Percentiles rank a stretch among this genome's conserved stretches.
phyloP scores from a whole-genome alignment of 2,113 vertebrate species.

The Columba livia region DNA sequence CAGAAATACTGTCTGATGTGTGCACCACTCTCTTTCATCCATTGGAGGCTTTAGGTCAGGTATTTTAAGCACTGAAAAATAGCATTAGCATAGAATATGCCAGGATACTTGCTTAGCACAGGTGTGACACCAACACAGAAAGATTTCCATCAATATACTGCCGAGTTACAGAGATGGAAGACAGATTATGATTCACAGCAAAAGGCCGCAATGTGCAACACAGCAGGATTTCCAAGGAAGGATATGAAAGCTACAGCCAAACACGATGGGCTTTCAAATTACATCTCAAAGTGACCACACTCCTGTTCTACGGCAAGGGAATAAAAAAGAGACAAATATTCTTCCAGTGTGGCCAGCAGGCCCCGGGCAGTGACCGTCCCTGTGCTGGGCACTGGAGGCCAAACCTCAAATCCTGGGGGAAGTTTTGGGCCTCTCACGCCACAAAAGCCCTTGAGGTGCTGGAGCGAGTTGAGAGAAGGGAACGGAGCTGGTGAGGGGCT shows the following conservation, averaged over 20 bases:
- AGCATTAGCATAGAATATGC: not conserved
- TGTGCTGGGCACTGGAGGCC: too few species aligned
- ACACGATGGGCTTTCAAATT: not conserved
- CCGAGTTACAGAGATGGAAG: not conserved
- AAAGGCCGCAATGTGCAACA: not conserved
- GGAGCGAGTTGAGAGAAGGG: too few species aligned
- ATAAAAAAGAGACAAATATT: not conserved
- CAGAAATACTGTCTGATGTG: not conserved
- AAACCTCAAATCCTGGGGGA: too few species aligned
- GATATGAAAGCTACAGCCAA: not conserved
- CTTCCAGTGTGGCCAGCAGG: too few species aligned
- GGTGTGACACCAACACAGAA: not conserved
- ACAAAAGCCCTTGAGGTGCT: too few species aligned
- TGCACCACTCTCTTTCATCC: not conserved
- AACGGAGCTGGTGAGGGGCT: too few species aligned
- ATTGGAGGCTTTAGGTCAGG: not conserved
- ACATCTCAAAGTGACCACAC: not conserved
- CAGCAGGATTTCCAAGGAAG: not conserved
- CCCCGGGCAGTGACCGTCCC: too few species aligned
- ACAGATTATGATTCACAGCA: not conserved
- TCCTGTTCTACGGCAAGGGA: not conserved
- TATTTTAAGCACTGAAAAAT: not conserved
- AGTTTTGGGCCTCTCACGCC: too few species aligned
- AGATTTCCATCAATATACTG: not conserved
- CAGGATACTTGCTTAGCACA: not conserved